Base-by-base conservation (phyloP, 2,888 invertebrate genomes). In the Cotesia congregata region DNA sequence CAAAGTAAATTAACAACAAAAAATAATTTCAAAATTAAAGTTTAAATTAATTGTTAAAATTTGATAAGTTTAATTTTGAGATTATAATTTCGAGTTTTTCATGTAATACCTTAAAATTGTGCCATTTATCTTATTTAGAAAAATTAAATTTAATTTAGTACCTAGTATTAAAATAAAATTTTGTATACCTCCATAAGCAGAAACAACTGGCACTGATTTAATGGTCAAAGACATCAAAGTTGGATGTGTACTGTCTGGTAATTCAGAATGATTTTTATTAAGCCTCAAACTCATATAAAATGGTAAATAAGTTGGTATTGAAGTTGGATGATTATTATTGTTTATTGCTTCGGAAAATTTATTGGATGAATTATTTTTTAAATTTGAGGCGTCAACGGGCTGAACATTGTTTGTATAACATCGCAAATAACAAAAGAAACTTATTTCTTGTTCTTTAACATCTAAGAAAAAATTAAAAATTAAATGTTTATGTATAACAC, bases 181-280 rank as follows among this genome's bases (percentile, higher is more conserved):
- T 62, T 7, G 17, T 90, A 90, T 90, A 96, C 97, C 92, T 92
- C 93, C 94, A 87, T 95, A 97, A 12, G 94, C 93, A 6, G 96
- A 94, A 82, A 91, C 91, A 41, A 96, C 92, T 0, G 94, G 94
- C 2, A 93, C 92, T 1, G 96, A 96, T 74, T 93, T 93, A 77
- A 96, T 93, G 64, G 84, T 83, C 6, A 88, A 83, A 68, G 86
- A 84, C 82, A 84, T 85, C 15, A 92, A 91, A 77, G 91, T 91
- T 78, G 90, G 77, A 0, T 88, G 88, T 0, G 90, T 88, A 5
- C 91, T 90, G 67, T 93, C 92, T 2, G 20, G 12, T 0, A 92
- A 90, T 79, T 94, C 93, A 0, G 80, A 83, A 73, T 84, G 86
- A 72, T 85, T 83, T 81, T 93, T 93, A 82, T 93, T 93, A 82